phyloP scores from a whole-genome alignment of 2,888 invertebrate species.

The Malthinus seriepunctatus region DNA sequence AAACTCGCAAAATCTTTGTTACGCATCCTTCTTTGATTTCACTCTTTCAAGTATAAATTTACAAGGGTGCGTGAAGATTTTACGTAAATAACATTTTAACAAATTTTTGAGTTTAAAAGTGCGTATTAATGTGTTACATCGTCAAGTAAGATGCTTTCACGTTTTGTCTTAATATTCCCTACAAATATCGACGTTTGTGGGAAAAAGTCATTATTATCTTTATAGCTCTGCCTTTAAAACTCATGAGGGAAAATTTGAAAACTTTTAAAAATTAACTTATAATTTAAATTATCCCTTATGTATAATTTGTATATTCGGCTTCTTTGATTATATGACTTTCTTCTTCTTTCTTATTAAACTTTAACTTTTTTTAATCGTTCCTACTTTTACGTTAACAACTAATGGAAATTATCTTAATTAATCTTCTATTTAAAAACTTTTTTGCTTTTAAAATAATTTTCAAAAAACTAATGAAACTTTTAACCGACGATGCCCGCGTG shows the following conservation, averaged over 20 bases:
- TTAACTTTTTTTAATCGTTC: too few species aligned
- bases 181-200: constrained; percentile 39
- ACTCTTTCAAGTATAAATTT: not conserved
- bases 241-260: constrained; percentile 4
- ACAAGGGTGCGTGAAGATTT: constrained; percentile 1
- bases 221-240: constrained; percentile 20
- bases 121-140: constrained; percentile 40
- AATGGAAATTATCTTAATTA: too few species aligned
- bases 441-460: not conserved
- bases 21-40: constrained; percentile 27
- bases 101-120: constrained; percentile 18
- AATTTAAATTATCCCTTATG: constrained; percentile 1
- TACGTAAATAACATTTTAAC: not conserved
- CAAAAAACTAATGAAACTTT: too few species aligned
- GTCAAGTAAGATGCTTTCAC: constrained; percentile 34
- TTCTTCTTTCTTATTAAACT: too few species aligned
- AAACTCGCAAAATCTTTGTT: constrained; percentile 13
- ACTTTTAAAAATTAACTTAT: constrained; percentile 1
- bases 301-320: too few species aligned
- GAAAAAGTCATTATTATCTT: constrained; percentile 25
- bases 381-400: too few species aligned
- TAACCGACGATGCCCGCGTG: too few species aligned
- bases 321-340: too few species aligned
- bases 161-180: constrained; percentile 41
- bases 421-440: too few species aligned